These are phyloP conservation scores for Allobates femoralis DNA, from an alignment of 2,797 vertebrate genomes.

Conservation along the genomic window DNA sequence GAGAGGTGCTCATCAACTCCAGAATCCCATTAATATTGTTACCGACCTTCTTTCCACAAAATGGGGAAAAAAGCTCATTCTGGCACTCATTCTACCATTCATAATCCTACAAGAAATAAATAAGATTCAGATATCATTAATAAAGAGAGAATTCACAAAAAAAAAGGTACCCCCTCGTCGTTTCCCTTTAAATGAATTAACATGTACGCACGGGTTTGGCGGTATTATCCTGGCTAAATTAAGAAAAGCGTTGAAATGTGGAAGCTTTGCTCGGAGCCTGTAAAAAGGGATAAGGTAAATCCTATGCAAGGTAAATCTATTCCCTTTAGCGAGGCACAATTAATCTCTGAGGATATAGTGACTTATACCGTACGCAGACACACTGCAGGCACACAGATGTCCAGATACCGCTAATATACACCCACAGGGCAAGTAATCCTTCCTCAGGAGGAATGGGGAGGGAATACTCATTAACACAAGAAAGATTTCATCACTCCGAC, in stretches of 20 bases:
- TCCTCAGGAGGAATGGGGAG: not conserved
- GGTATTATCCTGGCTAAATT: not conserved
- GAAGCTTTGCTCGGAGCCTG: constrained; percentile 7
- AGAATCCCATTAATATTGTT: no score
- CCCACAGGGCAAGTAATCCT: constrained; percentile 13
- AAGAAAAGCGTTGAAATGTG: not conserved
- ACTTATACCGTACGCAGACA: not conserved
- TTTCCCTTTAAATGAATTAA: not conserved
- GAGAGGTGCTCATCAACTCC: no score
- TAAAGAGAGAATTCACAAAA: not conserved
- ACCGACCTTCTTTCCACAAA: no score
- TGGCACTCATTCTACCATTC: no score
- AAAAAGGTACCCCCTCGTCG: not conserved
- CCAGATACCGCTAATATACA: constrained; percentile 20
- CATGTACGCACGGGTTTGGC: not conserved
- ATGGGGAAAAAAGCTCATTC: no score
- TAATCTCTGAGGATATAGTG: constrained; percentile 20
- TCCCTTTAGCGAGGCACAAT: not conserved
- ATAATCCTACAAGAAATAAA: no score
- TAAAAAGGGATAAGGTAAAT: constrained; percentile 14
- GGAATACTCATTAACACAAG: constrained; percentile 13
- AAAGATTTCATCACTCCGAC: not conserved
- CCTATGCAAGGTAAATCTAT: constrained; percentile 20
- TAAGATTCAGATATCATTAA: not conserved
- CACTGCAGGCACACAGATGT: constrained; percentile 5